phyloP scores from a whole-genome alignment of 2,797 vertebrate genomes.

The Acanthiza pusilla region DNA sequence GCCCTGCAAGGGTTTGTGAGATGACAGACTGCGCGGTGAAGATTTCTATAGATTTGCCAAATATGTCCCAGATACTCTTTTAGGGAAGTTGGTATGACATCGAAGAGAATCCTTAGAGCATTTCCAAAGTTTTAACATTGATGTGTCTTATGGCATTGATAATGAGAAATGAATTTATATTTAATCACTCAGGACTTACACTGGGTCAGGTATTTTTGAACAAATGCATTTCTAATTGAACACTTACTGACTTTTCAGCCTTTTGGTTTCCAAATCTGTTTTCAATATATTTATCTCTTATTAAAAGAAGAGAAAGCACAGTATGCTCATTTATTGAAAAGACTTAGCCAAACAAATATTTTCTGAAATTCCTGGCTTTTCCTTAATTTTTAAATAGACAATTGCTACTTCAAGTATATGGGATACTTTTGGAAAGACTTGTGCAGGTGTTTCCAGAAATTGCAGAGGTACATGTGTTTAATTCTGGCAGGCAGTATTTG shows the following conservation, averaged over 20 bases:
- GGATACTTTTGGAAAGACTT: not conserved
- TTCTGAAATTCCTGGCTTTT: not conserved
- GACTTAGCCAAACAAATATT: not conserved
- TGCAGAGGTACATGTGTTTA: not conserved
- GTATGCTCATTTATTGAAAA: not conserved
- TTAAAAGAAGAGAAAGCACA: not conserved
- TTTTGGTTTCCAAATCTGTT: not conserved
- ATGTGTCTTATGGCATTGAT: not conserved
- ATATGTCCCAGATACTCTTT: not conserved
- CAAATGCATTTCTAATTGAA: not conserved
- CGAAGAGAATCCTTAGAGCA: not conserved
- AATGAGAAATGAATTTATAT: not conserved
- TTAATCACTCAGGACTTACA: not conserved
- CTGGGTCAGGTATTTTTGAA: not conserved
- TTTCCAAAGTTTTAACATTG: not conserved
- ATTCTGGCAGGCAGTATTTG: not conserved
- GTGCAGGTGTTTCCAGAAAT: not conserved
- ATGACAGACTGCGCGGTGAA: not conserved
- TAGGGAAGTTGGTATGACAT: not conserved
- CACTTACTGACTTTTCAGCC: not conserved
- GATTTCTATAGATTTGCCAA: not conserved
- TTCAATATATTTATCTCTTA: not conserved
- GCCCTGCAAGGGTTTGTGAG: not conserved
- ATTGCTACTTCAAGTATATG: not conserved
- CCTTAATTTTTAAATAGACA: not conserved